Percentiles rank a stretch among this genome's conserved stretches.
phyloP scores from a whole-genome alignment of 2,113 vertebrate genomes.

The Mola mola region DNA sequence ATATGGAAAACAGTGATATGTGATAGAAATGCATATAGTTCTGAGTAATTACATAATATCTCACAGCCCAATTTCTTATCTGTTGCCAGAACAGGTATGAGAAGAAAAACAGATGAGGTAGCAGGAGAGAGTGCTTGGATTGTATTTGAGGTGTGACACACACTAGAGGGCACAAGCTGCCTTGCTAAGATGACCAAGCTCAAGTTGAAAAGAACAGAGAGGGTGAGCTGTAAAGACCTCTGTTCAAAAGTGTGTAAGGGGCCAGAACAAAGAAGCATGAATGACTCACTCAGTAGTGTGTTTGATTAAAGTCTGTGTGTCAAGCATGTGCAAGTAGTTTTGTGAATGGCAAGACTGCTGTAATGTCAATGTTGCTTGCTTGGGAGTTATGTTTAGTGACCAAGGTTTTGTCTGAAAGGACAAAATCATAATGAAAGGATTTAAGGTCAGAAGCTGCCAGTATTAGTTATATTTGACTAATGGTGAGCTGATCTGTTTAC shows the following conservation, averaged over 20 bases:
- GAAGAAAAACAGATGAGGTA: neutral
- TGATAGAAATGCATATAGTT: neutral
- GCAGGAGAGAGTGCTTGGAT: conserved; percentile 11
- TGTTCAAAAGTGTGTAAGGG: conserved; percentile 1
- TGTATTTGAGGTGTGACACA: conserved; percentile 30
- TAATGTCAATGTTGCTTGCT: neutral
- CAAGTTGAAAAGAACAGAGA: conserved; percentile 22
- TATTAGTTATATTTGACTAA: conserved; percentile 32
- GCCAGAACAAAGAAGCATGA: neutral
- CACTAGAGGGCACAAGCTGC: conserved; percentile 80
- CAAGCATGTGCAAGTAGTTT: neutral
- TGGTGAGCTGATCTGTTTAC: conserved; percentile 18
- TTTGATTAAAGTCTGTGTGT: no score
- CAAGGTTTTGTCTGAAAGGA: no score
- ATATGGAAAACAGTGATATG: neutral
- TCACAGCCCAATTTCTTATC: neutral
- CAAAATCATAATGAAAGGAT: no score
- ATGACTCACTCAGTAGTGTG: no score
- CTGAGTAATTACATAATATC: neutral
- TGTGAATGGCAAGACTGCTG: conserved; percentile 3
- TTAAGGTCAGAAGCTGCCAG: conserved; percentile 24
- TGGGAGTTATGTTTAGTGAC: conserved; percentile 6
- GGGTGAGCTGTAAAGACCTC: conserved; percentile 15
- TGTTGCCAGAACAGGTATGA: neutral
- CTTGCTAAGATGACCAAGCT: conserved; percentile 47